A percentile compares a stretch with the other conserved stretches of the same genome.
phyloP scores from a whole-genome alignment of 2,113 vertebrate species.

The Peucedramus taeniatus region DNA sequence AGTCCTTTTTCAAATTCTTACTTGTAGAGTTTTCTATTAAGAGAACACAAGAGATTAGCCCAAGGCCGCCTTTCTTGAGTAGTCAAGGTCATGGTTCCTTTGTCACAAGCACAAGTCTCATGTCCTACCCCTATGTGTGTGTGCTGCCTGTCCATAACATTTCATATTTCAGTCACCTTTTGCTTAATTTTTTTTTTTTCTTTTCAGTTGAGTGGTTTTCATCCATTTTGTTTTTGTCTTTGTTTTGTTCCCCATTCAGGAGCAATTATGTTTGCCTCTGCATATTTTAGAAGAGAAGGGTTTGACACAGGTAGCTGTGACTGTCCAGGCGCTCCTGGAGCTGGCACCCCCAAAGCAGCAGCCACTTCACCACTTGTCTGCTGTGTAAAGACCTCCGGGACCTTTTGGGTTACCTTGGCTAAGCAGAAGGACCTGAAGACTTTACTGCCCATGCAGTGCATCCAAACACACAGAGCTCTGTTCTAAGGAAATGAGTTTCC shows the following conservation, averaged over 20 bases:
- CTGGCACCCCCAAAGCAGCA: constrained; percentile 86
- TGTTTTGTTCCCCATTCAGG: constrained; percentile 79
- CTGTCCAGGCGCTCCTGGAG: constrained; percentile 88
- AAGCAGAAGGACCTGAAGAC: constrained; percentile 58
- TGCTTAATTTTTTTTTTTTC: constrained; percentile 55
- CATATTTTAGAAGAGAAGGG: constrained; percentile 98
- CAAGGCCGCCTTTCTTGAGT: neutral
- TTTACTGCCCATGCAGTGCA: constrained; percentile 44
- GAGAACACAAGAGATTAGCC: neutral
- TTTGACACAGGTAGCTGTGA: constrained; percentile 90
- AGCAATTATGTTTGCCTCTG: constrained; percentile 93
- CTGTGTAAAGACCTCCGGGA: constrained; percentile 61
- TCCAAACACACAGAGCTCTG: constrained; percentile 56
- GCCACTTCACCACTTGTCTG: constrained; percentile 70
- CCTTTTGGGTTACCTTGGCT: constrained; percentile 50
- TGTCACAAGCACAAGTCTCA: neutral
- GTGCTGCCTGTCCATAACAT: constrained; percentile 11
- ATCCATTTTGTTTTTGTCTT: constrained; percentile 70
- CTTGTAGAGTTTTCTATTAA: neutral
- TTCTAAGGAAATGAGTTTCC: constrained; percentile 64
- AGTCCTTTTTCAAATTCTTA: neutral
- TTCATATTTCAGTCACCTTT: constrained; percentile 26
- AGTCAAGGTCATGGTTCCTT: neutral
- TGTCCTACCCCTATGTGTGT: neutral
- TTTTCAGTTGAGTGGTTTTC: constrained; percentile 71